phyloP scores from a whole-genome alignment of 2,888 invertebrate genomes.

The Phoenoteleia sp. region DNA sequence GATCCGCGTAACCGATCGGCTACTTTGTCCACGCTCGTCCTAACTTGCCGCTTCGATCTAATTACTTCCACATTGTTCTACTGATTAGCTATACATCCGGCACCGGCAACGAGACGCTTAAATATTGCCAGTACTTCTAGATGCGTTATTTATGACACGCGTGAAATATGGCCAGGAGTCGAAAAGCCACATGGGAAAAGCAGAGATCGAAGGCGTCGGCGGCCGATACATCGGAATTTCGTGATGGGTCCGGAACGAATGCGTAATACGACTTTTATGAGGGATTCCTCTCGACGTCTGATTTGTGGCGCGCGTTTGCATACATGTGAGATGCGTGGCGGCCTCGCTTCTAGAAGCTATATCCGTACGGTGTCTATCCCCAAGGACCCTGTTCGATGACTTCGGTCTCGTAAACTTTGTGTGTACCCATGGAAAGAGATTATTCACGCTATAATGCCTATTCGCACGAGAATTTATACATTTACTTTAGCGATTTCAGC shows the following conservation, averaged over 20 bases:
- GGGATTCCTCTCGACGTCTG: constrained; percentile 82
- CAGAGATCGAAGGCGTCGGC: constrained; percentile 34
- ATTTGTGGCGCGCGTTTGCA: constrained; percentile 82
- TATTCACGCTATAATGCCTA: constrained; percentile 59
- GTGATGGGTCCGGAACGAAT: constrained; percentile 85
- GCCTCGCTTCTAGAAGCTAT: constrained; percentile 38
- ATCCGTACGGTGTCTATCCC: no score
- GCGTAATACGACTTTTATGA: constrained; percentile 86
- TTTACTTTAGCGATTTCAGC: no score
- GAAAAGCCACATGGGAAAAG: constrained; percentile 43
- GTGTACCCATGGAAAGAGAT: constrained; percentile 49
- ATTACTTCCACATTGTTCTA: constrained; percentile 58
- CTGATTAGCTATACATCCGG: constrained; percentile 44
- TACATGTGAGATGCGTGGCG: constrained; percentile 69
- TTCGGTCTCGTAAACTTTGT: constrained; percentile 68
- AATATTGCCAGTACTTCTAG: constrained; percentile 40
- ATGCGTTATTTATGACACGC: constrained; percentile 41
- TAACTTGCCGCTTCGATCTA: constrained; percentile 73
- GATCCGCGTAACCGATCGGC: constrained; percentile 84
- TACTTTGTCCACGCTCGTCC: constrained; percentile 83
- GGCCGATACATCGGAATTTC: constrained; percentile 80
- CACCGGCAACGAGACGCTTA: constrained; percentile 44
- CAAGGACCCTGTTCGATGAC: constrained; percentile 44
- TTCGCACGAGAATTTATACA: no score
- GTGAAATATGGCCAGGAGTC: constrained; percentile 34